These are phyloP conservation scores for Pungitius pungitius DNA, from an alignment of 2,113 vertebrate genomes.

Conservation along the genomic window DNA sequence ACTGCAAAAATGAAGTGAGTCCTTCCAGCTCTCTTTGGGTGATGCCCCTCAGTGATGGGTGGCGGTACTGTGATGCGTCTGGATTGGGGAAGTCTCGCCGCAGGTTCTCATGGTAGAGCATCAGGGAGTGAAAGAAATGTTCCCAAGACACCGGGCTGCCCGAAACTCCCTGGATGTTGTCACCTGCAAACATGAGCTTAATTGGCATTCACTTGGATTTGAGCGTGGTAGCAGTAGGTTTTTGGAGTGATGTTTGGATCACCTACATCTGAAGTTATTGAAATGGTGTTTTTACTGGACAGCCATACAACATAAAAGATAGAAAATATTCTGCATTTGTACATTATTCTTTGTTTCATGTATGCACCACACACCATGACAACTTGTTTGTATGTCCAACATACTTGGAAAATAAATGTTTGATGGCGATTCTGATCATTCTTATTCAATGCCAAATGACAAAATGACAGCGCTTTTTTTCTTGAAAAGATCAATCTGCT, in stretches of 20 bases:
- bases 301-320: not conserved
- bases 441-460: not conserved
- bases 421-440: not conserved
- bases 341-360: too few relatives aligned
- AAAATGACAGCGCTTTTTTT: not conserved
- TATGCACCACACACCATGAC: too few relatives aligned
- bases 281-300: not conserved
- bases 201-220: not conserved
- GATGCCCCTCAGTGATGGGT: slow-evolving; percentile 91
- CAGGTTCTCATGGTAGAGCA: slow-evolving; percentile 96
- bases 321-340: not conserved
- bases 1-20: slow-evolving; percentile 90
- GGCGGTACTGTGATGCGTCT: slow-evolving; percentile 91
- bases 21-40: slow-evolving; percentile 96
- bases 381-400: too few relatives aligned
- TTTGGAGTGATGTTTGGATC: not conserved
- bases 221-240: not conserved
- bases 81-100: slow-evolving; percentile 91
- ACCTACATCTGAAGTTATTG: not conserved
- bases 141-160: slow-evolving; percentile 97
- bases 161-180: slow-evolving; percentile 91
- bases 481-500: not conserved
- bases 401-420: too few relatives aligned
- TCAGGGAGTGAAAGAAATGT: slow-evolving; percentile 96
- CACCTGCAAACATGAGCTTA: slow-evolving; percentile 75